Evolutionary conservation across 2,113 vertebrate species (phyloP).

Genomic region (Oreochromis aureus): DNA sequence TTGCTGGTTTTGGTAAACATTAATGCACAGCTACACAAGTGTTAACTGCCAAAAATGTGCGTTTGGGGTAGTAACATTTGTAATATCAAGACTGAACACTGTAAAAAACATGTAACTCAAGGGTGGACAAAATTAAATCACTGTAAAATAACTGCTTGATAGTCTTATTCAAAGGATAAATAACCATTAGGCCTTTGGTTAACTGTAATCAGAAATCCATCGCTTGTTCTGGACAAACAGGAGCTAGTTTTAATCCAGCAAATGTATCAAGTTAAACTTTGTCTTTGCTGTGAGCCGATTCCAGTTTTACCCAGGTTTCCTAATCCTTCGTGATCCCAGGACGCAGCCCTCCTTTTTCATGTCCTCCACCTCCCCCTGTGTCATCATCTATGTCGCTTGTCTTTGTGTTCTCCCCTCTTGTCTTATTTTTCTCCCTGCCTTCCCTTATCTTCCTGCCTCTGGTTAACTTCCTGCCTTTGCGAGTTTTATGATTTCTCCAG

Average conservation of each 20-base stretch:
- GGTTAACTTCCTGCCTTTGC: constrained; percentile 36
- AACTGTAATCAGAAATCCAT: neutral
- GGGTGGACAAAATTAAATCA: accelerated
- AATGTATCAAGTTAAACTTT: neutral
- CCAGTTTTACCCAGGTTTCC: neutral
- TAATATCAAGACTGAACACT: neutral
- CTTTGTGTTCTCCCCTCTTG: neutral
- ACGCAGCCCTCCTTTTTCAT: neutral
- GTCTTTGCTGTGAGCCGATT: neutral
- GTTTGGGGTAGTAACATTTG: accelerated
- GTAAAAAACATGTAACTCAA: neutral
- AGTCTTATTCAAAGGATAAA: neutral
- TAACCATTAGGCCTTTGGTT: neutral
- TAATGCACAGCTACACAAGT: neutral
- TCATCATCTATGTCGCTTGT: neutral
- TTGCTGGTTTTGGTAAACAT: neutral
- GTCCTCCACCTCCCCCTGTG: neutral
- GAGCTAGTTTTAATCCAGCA: neutral
- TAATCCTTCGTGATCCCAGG: neutral
- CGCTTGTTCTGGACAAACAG: neutral
- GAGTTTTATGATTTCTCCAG: constrained; percentile 50
- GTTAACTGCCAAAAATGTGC: neutral
- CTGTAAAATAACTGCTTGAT: neutral
- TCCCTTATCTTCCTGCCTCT: constrained; percentile 8
- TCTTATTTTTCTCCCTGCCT: neutral